Evolutionary conservation across 2,888 invertebrate genomes (phyloP).

Genomic region (Anodontia alba): DNA sequence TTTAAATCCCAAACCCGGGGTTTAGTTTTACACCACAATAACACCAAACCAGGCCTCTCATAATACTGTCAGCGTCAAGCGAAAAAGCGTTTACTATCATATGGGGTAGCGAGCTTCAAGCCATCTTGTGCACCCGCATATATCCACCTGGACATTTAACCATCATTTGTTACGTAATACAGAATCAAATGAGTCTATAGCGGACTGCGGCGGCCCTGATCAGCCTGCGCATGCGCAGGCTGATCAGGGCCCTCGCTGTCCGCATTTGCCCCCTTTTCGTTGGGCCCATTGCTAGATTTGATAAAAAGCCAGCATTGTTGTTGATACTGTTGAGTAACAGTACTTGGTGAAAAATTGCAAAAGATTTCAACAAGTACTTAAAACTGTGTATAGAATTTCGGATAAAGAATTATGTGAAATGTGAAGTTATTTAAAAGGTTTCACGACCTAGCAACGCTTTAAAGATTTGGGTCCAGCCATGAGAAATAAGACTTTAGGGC

Average conservation of each 20-base stretch:
- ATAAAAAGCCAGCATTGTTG: not conserved
- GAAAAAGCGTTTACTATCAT: no score
- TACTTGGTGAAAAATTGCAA: conserved; percentile 34
- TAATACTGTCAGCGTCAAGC: no score
- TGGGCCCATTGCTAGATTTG: conserved; percentile 4
- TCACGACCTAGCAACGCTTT: conserved; percentile 44
- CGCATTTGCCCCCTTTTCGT: no score
- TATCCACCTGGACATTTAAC: no score
- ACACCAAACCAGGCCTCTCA: not conserved
- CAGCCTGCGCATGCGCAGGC: no score
- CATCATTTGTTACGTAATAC: no score
- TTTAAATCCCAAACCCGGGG: not conserved
- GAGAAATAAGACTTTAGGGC: no score
- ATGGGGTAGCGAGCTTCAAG: no score
- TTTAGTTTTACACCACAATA: not conserved
- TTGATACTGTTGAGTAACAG: conserved; percentile 26
- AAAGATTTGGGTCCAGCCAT: conserved; percentile 28
- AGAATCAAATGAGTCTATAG: no score
- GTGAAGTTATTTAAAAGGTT: conserved; percentile 36
- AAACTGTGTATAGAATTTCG: conserved; percentile 28
- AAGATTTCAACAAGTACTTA: conserved; percentile 29
- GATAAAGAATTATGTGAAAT: conserved; percentile 22
- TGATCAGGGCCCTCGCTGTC: no score
- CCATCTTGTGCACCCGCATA: no score
- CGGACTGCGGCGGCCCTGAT: no score